Evolutionary conservation across 2,797 vertebrate genomes (phyloP).

Genomic region (Moxostoma hubbsi): DNA sequence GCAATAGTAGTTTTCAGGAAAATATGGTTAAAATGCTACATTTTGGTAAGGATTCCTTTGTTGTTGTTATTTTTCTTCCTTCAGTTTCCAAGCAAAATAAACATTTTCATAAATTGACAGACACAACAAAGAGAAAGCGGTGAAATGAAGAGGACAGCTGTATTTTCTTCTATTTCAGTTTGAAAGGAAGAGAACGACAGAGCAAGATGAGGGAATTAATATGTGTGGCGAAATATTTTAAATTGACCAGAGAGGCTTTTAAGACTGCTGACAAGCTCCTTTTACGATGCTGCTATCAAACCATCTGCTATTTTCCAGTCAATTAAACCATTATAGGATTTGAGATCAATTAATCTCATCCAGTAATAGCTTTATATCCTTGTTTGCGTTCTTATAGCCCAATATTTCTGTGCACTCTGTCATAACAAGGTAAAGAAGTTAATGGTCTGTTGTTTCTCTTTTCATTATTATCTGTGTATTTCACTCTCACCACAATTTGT

Average conservation of each 20-base stretch:
- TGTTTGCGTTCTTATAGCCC: slow-evolving; percentile 82
- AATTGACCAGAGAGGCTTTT: slow-evolving; percentile 74
- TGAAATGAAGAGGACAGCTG: neutral
- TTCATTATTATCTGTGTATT: slow-evolving; percentile 71
- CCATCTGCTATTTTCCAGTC: slow-evolving; percentile 86
- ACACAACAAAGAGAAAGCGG: slow-evolving; percentile 22
- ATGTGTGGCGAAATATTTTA: slow-evolving; percentile 56
- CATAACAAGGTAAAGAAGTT: slow-evolving; percentile 77
- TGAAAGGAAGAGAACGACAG: neutral
- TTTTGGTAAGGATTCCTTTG: neutral
- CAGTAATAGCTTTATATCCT: slow-evolving; percentile 83
- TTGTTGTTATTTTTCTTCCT: neutral
- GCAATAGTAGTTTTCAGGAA: neutral
- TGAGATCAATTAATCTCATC: slow-evolving; percentile 83
- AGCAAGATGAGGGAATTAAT: slow-evolving; percentile 15
- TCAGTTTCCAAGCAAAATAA: slow-evolving; percentile 15
- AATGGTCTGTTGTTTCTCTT: slow-evolving; percentile 72
- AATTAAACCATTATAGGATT: slow-evolving; percentile 85
- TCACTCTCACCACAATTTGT: slow-evolving; percentile 48
- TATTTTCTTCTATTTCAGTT: neutral
- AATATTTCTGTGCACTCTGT: slow-evolving; percentile 79
- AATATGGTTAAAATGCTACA: neutral
- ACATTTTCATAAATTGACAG: slow-evolving; percentile 41
- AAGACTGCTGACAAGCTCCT: slow-evolving; percentile 78
- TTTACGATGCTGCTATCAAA: slow-evolving; percentile 81